These are phyloP conservation scores for Paguma larvata DNA, from an alignment of 2,797 vertebrate species.

Conservation along the genomic window DNA sequence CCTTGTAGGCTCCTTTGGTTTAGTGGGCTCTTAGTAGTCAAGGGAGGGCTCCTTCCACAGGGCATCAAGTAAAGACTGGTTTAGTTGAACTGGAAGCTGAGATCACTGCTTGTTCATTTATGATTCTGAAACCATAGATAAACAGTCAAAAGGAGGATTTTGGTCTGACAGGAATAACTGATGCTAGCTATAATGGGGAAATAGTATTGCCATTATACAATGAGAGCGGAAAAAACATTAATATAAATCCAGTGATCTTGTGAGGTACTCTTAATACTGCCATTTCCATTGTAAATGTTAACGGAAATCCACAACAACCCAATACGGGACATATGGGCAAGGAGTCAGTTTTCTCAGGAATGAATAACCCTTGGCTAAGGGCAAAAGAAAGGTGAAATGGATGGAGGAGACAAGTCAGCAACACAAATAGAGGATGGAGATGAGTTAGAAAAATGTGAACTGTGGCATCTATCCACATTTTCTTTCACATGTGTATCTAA, in stretches of 20 bases:
- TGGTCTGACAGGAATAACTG: neutral
- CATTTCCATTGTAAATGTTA: neutral
- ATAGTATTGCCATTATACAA: neutral
- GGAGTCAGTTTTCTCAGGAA: neutral
- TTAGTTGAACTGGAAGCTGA: neutral
- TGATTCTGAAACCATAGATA: neutral
- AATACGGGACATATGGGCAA: neutral
- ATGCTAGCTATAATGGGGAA: neutral
- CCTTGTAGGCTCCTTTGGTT: neutral
- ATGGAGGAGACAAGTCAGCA: neutral
- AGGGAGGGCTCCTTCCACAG: neutral
- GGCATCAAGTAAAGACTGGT: neutral
- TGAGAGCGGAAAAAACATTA: neutral
- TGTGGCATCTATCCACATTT: neutral
- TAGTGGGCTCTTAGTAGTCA: neutral
- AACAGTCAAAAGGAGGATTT: neutral
- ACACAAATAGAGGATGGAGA: neutral
- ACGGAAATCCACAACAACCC: neutral
- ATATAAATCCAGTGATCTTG: neutral
- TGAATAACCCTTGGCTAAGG: neutral
- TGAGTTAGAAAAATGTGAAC: neutral
- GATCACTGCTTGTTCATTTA: neutral
- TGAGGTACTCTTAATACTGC: neutral
- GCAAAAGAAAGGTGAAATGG: constrained; percentile 15
- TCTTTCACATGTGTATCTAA: neutral